Evolutionary conservation across 1,140 invertebrate genomes (phyloP).

Genomic region (Heliconius himera): DNA sequence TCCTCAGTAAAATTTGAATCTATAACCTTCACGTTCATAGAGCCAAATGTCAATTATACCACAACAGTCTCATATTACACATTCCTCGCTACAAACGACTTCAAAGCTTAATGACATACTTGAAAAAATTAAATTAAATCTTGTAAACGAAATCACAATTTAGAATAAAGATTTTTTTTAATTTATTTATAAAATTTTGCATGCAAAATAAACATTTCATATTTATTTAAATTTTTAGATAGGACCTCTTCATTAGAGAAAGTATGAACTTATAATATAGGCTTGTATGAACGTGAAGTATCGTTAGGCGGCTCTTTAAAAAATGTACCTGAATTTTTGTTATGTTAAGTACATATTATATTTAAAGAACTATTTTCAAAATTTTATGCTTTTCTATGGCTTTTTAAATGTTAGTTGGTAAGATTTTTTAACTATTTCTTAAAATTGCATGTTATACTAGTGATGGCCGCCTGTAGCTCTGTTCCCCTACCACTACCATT

Average conservation of each 20-base stretch:
- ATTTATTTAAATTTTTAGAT: background rate
- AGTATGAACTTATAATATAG: background rate
- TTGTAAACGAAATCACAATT: constrained; percentile 2
- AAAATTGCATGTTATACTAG: no score
- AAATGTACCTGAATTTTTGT: background rate
- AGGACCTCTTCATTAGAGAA: constrained; percentile 11
- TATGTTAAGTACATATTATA: background rate
- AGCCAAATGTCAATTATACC: no score
- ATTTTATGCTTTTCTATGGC: background rate
- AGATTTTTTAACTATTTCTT: background rate
- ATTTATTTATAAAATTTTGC: background rate
- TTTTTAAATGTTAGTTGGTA: background rate
- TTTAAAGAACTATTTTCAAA: background rate
- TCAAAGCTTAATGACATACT: background rate
- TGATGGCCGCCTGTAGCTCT: no score
- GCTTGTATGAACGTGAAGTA: background rate
- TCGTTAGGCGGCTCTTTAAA: constrained; percentile 8
- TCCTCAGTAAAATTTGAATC: no score
- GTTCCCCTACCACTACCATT: no score
- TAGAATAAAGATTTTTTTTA: background rate
- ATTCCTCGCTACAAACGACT: background rate
- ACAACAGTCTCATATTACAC: no score
- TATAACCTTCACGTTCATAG: no score
- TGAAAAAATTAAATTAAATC: background rate
- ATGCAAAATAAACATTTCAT: background rate